These are phyloP conservation scores for Melanotaenia boesemani DNA, from an alignment of 2,797 vertebrate genomes.

Conservation along the genomic window DNA sequence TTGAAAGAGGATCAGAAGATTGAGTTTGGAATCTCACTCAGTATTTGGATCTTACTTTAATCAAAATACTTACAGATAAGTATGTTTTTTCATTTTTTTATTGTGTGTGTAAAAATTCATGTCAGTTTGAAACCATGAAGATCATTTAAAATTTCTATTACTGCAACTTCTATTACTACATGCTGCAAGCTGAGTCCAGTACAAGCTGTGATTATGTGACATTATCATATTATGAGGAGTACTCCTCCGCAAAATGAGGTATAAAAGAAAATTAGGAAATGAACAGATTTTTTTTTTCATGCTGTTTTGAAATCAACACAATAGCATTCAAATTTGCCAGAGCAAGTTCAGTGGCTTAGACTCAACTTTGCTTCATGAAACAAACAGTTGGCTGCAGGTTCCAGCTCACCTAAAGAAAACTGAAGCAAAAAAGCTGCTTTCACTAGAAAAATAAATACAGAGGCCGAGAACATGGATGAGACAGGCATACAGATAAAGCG, in stretches of 20 bases:
- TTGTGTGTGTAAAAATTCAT: too few species aligned
- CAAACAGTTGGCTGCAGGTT: slow-evolving; percentile 19
- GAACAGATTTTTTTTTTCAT: slow-evolving; percentile 5
- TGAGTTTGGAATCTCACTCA: not conserved
- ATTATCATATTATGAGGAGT: not conserved
- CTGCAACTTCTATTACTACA: too few species aligned
- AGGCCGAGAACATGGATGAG: slow-evolving; percentile 3
- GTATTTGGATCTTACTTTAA: not conserved
- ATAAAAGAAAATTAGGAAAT: not conserved
- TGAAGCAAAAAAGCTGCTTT: slow-evolving; percentile 31
- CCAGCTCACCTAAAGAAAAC: slow-evolving; percentile 16
- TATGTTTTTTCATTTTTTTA: too few species aligned
- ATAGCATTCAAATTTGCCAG: not conserved
- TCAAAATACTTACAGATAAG: not conserved
- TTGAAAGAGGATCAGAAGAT: slow-evolving; percentile 28
- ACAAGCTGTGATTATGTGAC: too few species aligned
- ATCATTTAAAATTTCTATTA: too few species aligned
- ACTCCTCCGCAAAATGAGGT: not conserved
- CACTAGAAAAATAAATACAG: not conserved
- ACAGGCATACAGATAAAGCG: not conserved
- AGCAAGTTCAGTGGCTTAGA: not conserved
- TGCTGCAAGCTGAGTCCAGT: too few species aligned
- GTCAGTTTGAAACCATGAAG: too few species aligned
- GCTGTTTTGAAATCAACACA: slow-evolving; percentile 25
- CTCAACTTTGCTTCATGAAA: slow-evolving; percentile 2